phyloP scores from a whole-genome alignment of 2,888 invertebrate species.

The Phrixothrix hirtus region DNA sequence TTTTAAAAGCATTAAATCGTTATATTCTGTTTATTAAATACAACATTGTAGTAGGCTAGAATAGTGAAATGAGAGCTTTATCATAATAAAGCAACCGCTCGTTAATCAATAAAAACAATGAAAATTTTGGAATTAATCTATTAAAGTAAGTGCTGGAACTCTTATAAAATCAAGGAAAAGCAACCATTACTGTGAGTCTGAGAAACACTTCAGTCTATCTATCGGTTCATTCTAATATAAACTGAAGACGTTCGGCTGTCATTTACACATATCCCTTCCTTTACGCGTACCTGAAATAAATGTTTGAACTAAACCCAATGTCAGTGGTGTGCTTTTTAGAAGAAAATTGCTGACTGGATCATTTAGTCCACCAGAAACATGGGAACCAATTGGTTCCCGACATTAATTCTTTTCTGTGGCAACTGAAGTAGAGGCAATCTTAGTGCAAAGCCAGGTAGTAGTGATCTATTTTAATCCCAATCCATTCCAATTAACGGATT shows the following conservation, averaged over 20 bases:
- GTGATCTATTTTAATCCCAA: conserved; percentile 44
- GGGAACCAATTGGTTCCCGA: conserved; percentile 39
- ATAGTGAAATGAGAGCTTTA: no score
- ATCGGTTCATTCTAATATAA: conserved; percentile 34
- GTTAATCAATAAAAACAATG: conserved; percentile 8
- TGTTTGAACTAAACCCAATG: conserved; percentile 29
- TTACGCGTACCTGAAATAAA: conserved; percentile 41
- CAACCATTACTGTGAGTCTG: conserved; percentile 34
- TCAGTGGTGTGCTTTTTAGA: conserved; percentile 28
- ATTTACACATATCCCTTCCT: conserved; percentile 36
- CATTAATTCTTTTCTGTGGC: conserved; percentile 39
- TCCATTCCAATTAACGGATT: conserved; percentile 47
- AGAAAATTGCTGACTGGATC: conserved; percentile 40
- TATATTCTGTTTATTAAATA: no score
- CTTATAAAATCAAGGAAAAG: conserved; percentile 32
- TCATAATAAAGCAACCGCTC: conserved; percentile 12
- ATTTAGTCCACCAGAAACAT: conserved; percentile 36
- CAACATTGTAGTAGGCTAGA: no score
- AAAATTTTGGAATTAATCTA: conserved; percentile 19
- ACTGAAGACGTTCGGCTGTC: conserved; percentile 35
- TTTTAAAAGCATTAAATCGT: not conserved
- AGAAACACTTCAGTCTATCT: conserved; percentile 33
- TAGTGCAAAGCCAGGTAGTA: conserved; percentile 36
- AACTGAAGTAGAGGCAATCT: conserved; percentile 34
- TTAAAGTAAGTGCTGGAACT: conserved; percentile 34